Percentiles rank a stretch among this genome's conserved stretches.
Evolutionary conservation across 2,113 vertebrate genomes (phyloP).

Genomic region (Coracopsis vasa): DNA sequence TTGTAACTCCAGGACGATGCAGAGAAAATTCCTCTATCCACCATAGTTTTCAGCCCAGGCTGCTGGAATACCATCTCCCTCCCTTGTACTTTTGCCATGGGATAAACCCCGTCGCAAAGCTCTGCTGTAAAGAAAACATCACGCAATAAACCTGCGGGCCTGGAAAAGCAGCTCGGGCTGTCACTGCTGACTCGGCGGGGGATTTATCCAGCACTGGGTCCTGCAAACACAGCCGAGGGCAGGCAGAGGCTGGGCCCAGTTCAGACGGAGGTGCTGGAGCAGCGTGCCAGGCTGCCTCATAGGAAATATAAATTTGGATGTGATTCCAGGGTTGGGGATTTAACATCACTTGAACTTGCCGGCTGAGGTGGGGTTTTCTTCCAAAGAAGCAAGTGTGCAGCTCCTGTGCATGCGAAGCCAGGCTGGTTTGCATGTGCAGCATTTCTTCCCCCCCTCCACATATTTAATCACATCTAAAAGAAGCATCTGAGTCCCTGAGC

Average conservation of each 20-base stretch:
- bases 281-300: rapidly evolving
- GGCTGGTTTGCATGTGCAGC: background rate
- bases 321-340: background rate
- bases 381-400: background rate
- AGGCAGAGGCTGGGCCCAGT: background rate
- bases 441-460: rapidly evolving
- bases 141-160: background rate
- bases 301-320: background rate
- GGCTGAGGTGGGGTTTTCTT: background rate
- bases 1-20: rapidly evolving
- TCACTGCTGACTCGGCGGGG: slow-evolving; percentile 3
- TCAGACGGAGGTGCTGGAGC: background rate
- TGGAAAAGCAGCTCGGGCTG: background rate
- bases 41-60: background rate
- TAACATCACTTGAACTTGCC: background rate
- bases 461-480: background rate
- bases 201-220: background rate
- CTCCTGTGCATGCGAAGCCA: rapidly evolving
- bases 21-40: background rate
- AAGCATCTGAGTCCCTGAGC: rapidly evolving
- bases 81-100: background rate
- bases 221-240: background rate
- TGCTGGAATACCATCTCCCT: background rate
- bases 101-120: background rate
- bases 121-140: background rate